Conservation (phyloP, 2,113 vertebrate species). For the Galbula dea region DNA sequence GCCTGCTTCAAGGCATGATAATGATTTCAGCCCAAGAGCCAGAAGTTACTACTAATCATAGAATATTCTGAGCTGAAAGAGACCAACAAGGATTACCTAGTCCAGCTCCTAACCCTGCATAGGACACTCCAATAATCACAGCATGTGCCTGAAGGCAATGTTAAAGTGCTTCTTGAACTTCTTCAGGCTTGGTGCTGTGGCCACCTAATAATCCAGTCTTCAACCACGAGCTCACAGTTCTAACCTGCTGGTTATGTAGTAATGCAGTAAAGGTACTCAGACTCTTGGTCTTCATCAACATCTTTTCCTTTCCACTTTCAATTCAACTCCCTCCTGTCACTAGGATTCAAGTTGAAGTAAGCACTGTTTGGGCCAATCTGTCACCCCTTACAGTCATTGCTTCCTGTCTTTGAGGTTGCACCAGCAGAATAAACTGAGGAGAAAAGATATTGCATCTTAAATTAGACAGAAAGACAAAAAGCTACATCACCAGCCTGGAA, state of each 20-base stretch:
- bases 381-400: neutral
- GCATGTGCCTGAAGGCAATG: too few relatives aligned
- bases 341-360: neutral
- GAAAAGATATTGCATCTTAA: neutral
- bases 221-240: neutral
- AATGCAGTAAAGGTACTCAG: neutral
- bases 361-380: neutral
- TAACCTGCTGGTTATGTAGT: accelerated
- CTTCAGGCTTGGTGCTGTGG: too few relatives aligned
- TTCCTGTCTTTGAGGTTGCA: neutral
- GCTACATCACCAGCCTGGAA: neutral
- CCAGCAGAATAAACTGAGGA: neutral
- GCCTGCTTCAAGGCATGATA: neutral
- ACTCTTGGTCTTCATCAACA: neutral
- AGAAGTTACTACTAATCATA: neutral
- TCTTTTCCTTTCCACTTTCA: neutral
- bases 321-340: neutral
- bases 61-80: too few relatives aligned
- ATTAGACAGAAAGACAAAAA: neutral
- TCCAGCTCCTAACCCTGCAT: too few relatives aligned
- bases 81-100: too few relatives aligned
- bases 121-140: too few relatives aligned
- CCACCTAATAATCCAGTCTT: neutral
- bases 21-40: neutral
- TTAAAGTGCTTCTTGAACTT: too few relatives aligned